Evolutionary conservation across 2,888 invertebrate species (phyloP).

Genomic region (Andrena praecox): DNA sequence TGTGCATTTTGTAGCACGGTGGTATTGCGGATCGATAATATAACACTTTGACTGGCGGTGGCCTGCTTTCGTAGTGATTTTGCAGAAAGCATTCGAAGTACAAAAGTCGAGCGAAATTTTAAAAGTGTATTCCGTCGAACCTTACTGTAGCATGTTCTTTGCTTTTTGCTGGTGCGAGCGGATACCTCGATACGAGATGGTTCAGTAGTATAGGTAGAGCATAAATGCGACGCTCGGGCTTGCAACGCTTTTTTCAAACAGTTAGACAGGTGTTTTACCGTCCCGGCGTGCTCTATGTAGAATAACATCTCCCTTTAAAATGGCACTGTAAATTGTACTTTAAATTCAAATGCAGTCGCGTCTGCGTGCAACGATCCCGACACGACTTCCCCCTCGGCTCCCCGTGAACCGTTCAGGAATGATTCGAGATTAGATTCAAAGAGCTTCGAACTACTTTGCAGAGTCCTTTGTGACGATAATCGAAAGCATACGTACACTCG

Average conservation of each 20-base stretch:
- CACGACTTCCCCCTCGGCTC: background rate
- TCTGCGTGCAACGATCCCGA: slow-evolving; percentile 3
- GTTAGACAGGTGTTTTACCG: slow-evolving; percentile 24
- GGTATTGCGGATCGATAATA: slow-evolving; percentile 4
- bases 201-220: slow-evolving; percentile 19
- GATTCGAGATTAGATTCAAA: background rate
- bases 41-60: too few species aligned
- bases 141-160: slow-evolving; percentile 3
- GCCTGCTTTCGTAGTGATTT: too few species aligned
- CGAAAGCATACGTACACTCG: background rate
- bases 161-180: background rate
- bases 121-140: too few species aligned
- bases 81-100: too few species aligned
- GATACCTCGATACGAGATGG: slow-evolving; percentile 17
- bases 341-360: slow-evolving; percentile 6
- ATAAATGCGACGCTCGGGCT: slow-evolving; percentile 8
- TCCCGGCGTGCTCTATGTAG: slow-evolving; percentile 6
- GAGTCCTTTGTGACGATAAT: background rate
- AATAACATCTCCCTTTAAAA: slow-evolving; percentile 40
- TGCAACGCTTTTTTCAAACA: background rate
- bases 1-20: background rate
- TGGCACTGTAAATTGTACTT: slow-evolving; percentile 9
- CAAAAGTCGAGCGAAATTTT: too few species aligned
- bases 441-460: background rate
- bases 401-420: background rate